Evolutionary conservation across 2,797 vertebrate species (phyloP).

Genomic region (Pangasius larnaudii): DNA sequence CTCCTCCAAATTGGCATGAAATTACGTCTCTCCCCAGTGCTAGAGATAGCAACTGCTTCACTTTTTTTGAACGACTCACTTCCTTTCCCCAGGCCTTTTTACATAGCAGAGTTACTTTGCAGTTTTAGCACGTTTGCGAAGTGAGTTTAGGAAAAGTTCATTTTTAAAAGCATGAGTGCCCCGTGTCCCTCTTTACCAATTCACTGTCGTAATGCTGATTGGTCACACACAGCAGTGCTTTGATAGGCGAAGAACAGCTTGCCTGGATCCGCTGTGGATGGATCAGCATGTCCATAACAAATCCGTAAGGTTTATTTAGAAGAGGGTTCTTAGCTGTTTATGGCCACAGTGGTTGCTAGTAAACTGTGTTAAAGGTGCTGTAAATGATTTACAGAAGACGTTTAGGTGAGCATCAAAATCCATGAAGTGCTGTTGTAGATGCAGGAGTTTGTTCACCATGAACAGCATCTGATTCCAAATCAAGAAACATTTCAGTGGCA

Average conservation of each 20-base stretch:
- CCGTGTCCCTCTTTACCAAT: constrained; percentile 49
- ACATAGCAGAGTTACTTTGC: constrained; percentile 76
- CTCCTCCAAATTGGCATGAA: constrained; percentile 85
- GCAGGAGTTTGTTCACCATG: neutral
- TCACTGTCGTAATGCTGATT: constrained; percentile 64
- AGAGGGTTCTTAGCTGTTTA: neutral
- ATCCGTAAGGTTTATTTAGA: constrained; percentile 8
- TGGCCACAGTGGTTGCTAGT: neutral
- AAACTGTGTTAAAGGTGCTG: neutral
- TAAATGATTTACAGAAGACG: neutral
- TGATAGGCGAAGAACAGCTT: constrained; percentile 23
- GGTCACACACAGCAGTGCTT: constrained; percentile 60
- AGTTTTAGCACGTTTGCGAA: constrained; percentile 78
- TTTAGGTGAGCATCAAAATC: neutral
- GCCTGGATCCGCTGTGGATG: neutral
- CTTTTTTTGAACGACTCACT: constrained; percentile 51
- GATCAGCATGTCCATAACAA: neutral
- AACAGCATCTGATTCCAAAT: neutral
- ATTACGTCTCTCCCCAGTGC: constrained; percentile 80
- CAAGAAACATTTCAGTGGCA: neutral
- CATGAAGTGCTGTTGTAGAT: neutral
- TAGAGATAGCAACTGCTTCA: constrained; percentile 78
- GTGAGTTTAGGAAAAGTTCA: constrained; percentile 79
- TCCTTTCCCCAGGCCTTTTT: constrained; percentile 73
- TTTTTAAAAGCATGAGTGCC: constrained; percentile 61